Evolutionary conservation across 1,140 invertebrate species (phyloP).

Genomic region (Tetragnatha versicolor): DNA sequence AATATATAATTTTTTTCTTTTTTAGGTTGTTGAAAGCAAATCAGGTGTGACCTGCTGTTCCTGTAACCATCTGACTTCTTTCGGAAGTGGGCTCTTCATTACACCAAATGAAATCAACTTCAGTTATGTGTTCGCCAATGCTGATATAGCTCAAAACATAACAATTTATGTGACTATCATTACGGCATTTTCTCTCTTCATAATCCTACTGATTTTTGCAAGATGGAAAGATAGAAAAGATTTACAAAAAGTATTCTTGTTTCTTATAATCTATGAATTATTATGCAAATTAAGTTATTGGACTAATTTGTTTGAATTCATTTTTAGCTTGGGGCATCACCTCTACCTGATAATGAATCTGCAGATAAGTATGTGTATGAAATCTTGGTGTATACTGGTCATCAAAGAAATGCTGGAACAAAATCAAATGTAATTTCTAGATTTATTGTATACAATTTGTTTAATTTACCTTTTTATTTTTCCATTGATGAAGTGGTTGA

Average conservation of each 20-base stretch:
- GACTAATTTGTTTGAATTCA: neutral
- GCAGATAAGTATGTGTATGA: constrained; percentile 69
- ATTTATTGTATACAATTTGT: neutral
- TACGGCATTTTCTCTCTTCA: constrained; percentile 23
- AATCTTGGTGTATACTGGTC: constrained; percentile 68
- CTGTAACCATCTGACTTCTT: constrained; percentile 63
- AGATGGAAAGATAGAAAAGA: constrained; percentile 55
- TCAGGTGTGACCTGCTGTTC: constrained; percentile 27
- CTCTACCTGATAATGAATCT: constrained; percentile 67
- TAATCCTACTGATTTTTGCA: constrained; percentile 37
- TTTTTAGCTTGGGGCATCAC: constrained; percentile 65
- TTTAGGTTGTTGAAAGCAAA: constrained; percentile 27
- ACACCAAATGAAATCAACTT: constrained; percentile 65
- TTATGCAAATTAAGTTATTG: neutral
- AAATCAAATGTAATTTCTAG: constrained; percentile 65
- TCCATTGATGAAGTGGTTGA: no score
- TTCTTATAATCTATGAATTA: neutral
- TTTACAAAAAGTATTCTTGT: constrained; percentile 41
- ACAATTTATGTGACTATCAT: constrained; percentile 48
- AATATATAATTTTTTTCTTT: no score
- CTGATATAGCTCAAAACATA: constrained; percentile 36
- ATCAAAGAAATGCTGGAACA: constrained; percentile 66
- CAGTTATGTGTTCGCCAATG: constrained; percentile 63
- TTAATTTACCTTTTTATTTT: neutral
- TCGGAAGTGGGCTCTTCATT: constrained; percentile 63